Evolutionary conservation across 2,113 vertebrate species (phyloP), one percentile per base, ranked within the genome.

Genomic region (Leptobrachium leishanense): DNA sequence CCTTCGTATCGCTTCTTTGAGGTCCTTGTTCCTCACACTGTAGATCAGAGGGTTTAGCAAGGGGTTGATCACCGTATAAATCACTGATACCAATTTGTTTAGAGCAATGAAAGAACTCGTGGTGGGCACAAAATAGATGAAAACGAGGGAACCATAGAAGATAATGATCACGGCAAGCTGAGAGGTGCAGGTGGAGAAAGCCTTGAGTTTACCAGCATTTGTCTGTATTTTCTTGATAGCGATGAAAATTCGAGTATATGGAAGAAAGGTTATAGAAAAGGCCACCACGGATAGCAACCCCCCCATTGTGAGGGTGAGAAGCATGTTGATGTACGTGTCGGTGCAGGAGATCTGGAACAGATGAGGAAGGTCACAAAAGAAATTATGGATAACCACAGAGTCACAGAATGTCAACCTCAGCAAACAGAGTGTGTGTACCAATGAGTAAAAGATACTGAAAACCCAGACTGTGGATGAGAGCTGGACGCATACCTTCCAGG

Each of bases 111-210:
- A 43, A 9, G 15, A 9, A 20, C 43, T 40, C 20, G 68, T 15
- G 12, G 68, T 20, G 46, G 40, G 71, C 54, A 72, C 46, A 42
- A 73, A 43, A 41, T 68, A 68, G 2, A 43, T 62, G 57, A 73
- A 73, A 6, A 73, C 43, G 15, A 62, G 5, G 13, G 71, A 40
- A n/a, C 8, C 54, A 43, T 73, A 73, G 13, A 59, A 59, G 2
- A n/a, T 73, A 42, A 73, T 59, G 2, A 73, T 41, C 12, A 73
- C 71, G 2, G 13, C 7, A 12, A 73, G 54, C 4, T 73, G 71
- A 40, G 71, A 73, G 1, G 55, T 62, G 55, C 71, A 73, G 12
- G 71, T 73, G 55, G 71, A 73, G 40, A 73, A 73, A 2, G 71
- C 71, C 6, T 73, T 73, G 2, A 0, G 40, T 7, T 59, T 73